A percentile compares a stretch with the other conserved stretches of the same genome.
Evolutionary conservation across 2,797 vertebrate species (phyloP).

Genomic region (Streptopelia turtur): DNA sequence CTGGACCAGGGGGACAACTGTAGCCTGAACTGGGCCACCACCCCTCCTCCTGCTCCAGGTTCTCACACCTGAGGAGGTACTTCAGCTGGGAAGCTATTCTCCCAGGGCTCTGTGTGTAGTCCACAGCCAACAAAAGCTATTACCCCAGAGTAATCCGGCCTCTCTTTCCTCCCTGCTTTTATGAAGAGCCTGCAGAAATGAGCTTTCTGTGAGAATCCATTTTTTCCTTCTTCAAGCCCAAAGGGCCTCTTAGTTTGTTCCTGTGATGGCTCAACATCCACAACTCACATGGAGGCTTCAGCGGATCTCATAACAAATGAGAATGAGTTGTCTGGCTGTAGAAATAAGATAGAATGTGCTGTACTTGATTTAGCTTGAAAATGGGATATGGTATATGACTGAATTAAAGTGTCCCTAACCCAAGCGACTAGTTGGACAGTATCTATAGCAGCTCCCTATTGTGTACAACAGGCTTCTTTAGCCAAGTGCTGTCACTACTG

Average conservation of each 20-base stretch:
- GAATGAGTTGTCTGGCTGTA: not conserved
- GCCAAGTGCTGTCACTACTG: not conserved
- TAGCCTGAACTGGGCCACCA: not conserved
- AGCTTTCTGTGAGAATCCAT: not conserved
- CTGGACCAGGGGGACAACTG: not conserved
- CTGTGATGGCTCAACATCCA: not conserved
- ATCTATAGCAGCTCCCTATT: not conserved
- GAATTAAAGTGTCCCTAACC: not conserved
- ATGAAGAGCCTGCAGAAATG: accelerated
- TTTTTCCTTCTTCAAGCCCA: not conserved
- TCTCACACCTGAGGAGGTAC: not conserved
- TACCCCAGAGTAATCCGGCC: not conserved
- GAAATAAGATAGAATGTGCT: not conserved
- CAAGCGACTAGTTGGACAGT: not conserved
- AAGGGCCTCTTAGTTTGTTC: not conserved
- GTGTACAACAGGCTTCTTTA: not conserved
- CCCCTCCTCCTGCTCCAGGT: not conserved
- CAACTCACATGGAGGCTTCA: not conserved
- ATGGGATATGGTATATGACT: not conserved
- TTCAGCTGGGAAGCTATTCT: not conserved
- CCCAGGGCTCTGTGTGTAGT: not conserved
- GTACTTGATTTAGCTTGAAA: not conserved
- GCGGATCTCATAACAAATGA: not conserved
- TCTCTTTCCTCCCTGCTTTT: not conserved
- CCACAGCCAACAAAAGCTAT: not conserved